phyloP scores from a whole-genome alignment of 2,797 vertebrate species.

The Phoebastria nigripes region DNA sequence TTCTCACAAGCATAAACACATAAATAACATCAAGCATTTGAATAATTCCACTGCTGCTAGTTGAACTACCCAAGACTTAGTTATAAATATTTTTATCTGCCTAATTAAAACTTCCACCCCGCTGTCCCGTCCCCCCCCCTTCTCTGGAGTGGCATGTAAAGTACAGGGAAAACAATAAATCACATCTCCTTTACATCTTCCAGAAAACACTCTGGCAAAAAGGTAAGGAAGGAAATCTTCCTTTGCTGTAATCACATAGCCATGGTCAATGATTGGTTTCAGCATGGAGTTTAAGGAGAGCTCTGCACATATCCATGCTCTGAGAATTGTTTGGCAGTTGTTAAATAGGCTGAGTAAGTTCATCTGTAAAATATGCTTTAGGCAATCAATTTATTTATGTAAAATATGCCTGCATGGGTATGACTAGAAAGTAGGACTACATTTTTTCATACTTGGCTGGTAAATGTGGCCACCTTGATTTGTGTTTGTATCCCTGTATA shows the following conservation, averaged over 20 bases:
- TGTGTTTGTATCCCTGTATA: not conserved
- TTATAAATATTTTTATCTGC: not conserved
- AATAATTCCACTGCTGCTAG: not conserved
- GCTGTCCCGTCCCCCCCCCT: too few species aligned
- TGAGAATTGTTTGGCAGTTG: not conserved
- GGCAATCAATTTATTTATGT: not conserved
- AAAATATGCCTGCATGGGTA: not conserved
- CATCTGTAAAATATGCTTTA: not conserved
- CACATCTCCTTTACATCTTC: not conserved
- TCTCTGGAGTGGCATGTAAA: not conserved
- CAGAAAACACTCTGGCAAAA: not conserved
- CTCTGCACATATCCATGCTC: not conserved
- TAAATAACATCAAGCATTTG: not conserved
- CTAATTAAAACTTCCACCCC: not conserved
- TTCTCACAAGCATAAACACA: not conserved
- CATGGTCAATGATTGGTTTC: not conserved
- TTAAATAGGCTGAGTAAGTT: not conserved
- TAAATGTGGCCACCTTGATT: not conserved
- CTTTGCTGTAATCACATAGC: not conserved
- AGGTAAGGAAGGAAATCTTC: not conserved
- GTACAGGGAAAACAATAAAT: not conserved
- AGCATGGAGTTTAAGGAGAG: not conserved
- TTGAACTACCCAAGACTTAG: not conserved
- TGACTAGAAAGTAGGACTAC: not conserved
- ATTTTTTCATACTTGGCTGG: not conserved